Evolutionary conservation across 2,113 vertebrate species (phyloP).

Genomic region (Amphilophus citrinellus): DNA sequence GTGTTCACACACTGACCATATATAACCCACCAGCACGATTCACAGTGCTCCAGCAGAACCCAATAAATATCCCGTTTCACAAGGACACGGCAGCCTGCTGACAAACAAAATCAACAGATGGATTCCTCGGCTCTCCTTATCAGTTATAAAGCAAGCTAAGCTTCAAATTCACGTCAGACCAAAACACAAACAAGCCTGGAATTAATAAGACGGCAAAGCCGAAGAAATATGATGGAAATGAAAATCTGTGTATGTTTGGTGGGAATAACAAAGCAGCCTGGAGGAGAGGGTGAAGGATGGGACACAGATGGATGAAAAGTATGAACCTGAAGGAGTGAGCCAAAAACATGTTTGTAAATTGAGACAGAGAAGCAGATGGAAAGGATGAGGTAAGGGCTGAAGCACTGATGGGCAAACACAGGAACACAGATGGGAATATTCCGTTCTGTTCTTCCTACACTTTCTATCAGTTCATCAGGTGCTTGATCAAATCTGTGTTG

Average conservation of each 20-base stretch:
- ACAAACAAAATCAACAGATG: background rate
- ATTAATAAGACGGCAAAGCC: background rate
- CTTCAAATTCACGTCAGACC: background rate
- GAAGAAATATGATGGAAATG: background rate
- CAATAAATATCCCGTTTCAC: conserved; percentile 3
- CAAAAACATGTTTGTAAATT: background rate
- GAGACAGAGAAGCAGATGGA: background rate
- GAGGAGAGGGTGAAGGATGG: background rate
- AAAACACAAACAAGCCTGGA: conserved; percentile 2
- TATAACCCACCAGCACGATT: background rate
- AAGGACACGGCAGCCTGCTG: background rate
- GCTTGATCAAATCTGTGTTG: background rate
- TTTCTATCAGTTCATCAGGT: background rate
- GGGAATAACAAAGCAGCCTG: background rate
- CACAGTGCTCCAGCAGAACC: background rate
- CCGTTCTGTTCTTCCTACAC: background rate
- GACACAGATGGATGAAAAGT: background rate
- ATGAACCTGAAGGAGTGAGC: background rate
- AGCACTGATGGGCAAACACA: background rate
- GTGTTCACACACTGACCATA: background rate
- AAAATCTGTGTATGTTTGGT: background rate
- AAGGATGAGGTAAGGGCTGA: background rate
- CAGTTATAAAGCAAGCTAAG: background rate
- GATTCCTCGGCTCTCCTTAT: conserved; percentile 2
- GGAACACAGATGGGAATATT: background rate